Base-by-base conservation (phyloP, 2,888 invertebrate genomes). In the Rhagium mordax region DNA sequence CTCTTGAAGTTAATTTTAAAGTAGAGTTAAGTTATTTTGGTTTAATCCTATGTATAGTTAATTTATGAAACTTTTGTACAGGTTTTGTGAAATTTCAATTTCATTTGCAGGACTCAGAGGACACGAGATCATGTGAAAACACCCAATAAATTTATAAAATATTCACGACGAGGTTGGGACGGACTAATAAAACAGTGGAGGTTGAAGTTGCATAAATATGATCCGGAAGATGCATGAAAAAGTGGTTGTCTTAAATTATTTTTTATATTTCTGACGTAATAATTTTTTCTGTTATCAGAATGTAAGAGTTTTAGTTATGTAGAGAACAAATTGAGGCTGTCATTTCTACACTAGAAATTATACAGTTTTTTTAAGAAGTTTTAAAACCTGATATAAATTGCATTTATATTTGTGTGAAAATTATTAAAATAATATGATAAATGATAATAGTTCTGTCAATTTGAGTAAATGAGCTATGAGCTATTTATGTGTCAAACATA, bases 81-180 rank as follows among this genome's bases (percentile, higher is more conserved):
- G n/a, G n/a, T n/a, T n/a, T n/a, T n/a, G n/a, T n/a, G n/a, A n/a
- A n/a, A n/a, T n/a, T n/a, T n/a, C n/a, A n/a, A 41, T 53, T 62
- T 47, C 41, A 59, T 70, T 89, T 89, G 73, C 81, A 93, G 93
- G 78, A 85, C 89, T 0, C 85, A 91, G 78, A 90, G 97, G 27
- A 89, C 89, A 41, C 90, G 89, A 70, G 92, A 92, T 3, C 95
- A 98, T 88, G 98, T 98, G 1, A 91, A 91, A 82, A 98, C 98
- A 1, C 98, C 98, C 3, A 95, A 96, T 81, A 98, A 97, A 88
- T 91, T 91, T 84, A 86, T 91, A 24, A 96, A 97, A 88, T 97
- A 95, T 87, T 97, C 97, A 81, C 91, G 98, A 51, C 91, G 98
- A 78, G 97, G 95, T 10, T 99, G 97, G 94, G 98, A 99, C 86